phyloP scores from a whole-genome alignment of 2,888 invertebrate species.

The Ischnura elegans region DNA sequence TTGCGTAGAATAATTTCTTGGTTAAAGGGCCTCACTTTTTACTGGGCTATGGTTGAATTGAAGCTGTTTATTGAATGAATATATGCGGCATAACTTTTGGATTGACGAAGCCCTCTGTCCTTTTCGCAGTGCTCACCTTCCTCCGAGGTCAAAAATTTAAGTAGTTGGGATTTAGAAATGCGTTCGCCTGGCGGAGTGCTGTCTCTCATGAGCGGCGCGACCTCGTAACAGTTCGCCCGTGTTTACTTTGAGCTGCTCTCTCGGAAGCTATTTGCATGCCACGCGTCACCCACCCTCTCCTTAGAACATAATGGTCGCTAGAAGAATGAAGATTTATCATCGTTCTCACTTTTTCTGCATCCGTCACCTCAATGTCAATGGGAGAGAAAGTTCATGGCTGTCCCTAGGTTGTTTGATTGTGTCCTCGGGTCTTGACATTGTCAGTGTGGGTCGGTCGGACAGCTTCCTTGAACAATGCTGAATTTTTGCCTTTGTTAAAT shows the following conservation, averaged over 20 bases:
- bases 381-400: background rate
- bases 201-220: background rate
- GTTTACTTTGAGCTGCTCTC: background rate
- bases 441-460: no score
- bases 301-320: background rate
- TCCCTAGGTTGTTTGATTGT: background rate
- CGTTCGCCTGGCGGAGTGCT: background rate
- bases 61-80: no score
- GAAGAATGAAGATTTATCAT: background rate
- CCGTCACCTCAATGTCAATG: background rate
- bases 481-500: no score
- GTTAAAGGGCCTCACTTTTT: no score
- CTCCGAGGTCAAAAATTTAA: background rate
- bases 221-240: background rate
- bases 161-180: background rate
- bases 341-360: background rate
- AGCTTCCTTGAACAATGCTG: no score
- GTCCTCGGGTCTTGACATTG: no score
- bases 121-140: background rate
- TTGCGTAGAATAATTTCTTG: no score
- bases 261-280: background rate
- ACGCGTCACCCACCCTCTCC: background rate
- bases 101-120: no score
- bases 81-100: no score
- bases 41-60: no score